These are phyloP conservation scores for Drosophila santomea DNA, from an alignment of 1,140 invertebrate genomes.

Conservation along the genomic window DNA sequence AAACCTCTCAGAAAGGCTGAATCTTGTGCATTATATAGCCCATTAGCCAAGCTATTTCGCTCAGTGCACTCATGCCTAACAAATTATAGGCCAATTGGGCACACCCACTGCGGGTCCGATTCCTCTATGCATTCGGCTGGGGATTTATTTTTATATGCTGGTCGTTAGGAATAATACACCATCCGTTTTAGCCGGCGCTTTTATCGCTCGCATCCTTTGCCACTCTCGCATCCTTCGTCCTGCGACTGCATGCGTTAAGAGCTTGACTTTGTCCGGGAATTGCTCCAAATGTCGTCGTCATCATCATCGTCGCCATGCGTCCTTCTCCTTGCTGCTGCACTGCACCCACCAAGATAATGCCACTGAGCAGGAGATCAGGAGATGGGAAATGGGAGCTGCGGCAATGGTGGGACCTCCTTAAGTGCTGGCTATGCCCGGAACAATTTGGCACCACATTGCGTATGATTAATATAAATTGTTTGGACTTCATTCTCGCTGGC, in stretches of 20 bases:
- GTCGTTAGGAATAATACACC: constrained; percentile 41
- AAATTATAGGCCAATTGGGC: constrained; percentile 42
- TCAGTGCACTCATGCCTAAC: neutral
- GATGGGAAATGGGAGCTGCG: neutral
- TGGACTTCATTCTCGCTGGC: constrained; percentile 39
- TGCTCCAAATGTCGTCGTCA: constrained; percentile 28
- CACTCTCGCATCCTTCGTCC: constrained; percentile 10
- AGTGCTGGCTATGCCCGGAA: constrained; percentile 48
- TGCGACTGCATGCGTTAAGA: constrained; percentile 41
- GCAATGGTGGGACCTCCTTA: constrained; percentile 15
- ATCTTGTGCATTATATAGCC: neutral
- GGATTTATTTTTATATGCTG: constrained; percentile 53
- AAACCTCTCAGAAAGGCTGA: neutral
- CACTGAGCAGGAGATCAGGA: constrained; percentile 3
- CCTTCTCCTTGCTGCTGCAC: constrained; percentile 7
- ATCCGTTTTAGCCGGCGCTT: constrained; percentile 44
- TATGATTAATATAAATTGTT: constrained; percentile 76
- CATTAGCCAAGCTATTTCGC: neutral
- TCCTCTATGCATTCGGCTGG: neutral
- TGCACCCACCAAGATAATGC: constrained; percentile 27
- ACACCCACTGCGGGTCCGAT: constrained; percentile 4
- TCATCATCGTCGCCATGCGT: neutral
- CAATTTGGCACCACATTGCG: constrained; percentile 75
- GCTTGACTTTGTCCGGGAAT: constrained; percentile 32
- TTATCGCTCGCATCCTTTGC: constrained; percentile 31